phyloP scores from a whole-genome alignment of 2,888 invertebrate species.

The Drosophila longiperda region DNA sequence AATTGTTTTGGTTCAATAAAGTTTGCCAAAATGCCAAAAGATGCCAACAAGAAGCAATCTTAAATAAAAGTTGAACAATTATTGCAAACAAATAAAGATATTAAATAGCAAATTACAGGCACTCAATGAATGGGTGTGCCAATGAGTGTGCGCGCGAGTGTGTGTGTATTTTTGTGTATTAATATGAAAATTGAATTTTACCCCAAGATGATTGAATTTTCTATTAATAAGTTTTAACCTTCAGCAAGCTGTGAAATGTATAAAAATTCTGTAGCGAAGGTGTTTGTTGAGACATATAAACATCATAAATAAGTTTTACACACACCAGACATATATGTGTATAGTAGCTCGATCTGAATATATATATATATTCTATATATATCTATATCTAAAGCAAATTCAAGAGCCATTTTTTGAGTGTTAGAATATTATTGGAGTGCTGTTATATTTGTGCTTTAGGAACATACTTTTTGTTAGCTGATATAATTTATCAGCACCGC shows the following conservation, averaged over 20 bases:
- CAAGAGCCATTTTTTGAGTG: constrained; percentile 31
- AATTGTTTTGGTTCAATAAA: constrained; percentile 30
- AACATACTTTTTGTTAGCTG: constrained; percentile 45
- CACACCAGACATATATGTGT: constrained; percentile 1
- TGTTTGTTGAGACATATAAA: constrained; percentile 60
- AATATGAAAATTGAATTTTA: constrained; percentile 72
- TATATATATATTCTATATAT: constrained; percentile 5
- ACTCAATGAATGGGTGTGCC: constrained; percentile 28
- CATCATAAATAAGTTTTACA: constrained; percentile 49
- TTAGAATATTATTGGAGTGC: constrained; percentile 17
- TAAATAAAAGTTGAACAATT: constrained; percentile 17
- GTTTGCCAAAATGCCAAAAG: constrained; percentile 32
- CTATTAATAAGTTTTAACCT: constrained; percentile 79
- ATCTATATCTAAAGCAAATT: constrained; percentile 28
- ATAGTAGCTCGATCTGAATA: constrained; percentile 15
- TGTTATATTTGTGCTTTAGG: constrained; percentile 34
- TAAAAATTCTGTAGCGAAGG: constrained; percentile 66
- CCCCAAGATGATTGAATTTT: constrained; percentile 78
- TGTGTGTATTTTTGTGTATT: constrained; percentile 24
- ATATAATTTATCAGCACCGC: constrained; percentile 65
- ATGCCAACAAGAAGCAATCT: constrained; percentile 27
- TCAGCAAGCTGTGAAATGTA: constrained; percentile 67
- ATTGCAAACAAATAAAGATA: constrained; percentile 56
- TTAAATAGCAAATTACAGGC: constrained; percentile 59
- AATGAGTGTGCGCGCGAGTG: not conserved